Evolutionary conservation across 2,888 invertebrate species (phyloP).

Genomic region (Pterostichus niger): DNA sequence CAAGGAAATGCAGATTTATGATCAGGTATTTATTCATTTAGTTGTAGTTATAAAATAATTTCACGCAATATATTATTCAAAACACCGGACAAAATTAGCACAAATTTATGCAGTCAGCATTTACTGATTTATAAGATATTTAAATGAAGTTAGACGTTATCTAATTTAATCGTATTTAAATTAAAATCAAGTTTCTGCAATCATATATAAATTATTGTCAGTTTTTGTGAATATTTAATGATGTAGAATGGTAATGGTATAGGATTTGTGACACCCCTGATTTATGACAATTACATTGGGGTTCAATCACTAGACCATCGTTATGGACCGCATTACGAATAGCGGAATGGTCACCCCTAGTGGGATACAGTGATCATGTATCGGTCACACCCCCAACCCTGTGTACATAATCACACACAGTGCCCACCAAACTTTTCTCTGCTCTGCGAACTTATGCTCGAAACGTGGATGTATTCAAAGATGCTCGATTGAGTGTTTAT

Average conservation of each 20-base stretch:
- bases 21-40: not conserved
- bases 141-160: slow-evolving; percentile 44
- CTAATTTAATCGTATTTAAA: slow-evolving; percentile 36
- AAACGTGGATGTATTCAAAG: too few relatives aligned
- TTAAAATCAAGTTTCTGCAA: slow-evolving; percentile 38
- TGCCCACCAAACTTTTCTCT: not conserved
- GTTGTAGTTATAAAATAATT: slow-evolving; percentile 1
- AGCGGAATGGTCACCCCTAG: slow-evolving; percentile 21
- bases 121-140: slow-evolving; percentile 36
- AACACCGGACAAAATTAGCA: slow-evolving; percentile 6
- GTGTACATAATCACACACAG: slow-evolving; percentile 3
- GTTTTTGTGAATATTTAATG: slow-evolving; percentile 8
- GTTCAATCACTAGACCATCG: slow-evolving; percentile 24
- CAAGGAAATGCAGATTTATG: slow-evolving; percentile 30
- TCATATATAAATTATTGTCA: slow-evolving; percentile 14
- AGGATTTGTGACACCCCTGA: slow-evolving; percentile 41
- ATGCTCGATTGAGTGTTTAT: too few relatives aligned
- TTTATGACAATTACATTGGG: slow-evolving; percentile 22
- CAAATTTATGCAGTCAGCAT: not conserved
- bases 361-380: slow-evolving; percentile 46
- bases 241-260: slow-evolving; percentile 26
- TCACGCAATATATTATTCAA: slow-evolving; percentile 28
- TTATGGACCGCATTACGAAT: slow-evolving; percentile 11
- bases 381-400: slow-evolving; percentile 40
- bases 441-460: too few relatives aligned